A percentile compares a stretch with the other conserved stretches of the same genome.
These are phyloP conservation scores for Falco columbarius DNA, from an alignment of 2,797 vertebrate species.

Conservation along the genomic window DNA sequence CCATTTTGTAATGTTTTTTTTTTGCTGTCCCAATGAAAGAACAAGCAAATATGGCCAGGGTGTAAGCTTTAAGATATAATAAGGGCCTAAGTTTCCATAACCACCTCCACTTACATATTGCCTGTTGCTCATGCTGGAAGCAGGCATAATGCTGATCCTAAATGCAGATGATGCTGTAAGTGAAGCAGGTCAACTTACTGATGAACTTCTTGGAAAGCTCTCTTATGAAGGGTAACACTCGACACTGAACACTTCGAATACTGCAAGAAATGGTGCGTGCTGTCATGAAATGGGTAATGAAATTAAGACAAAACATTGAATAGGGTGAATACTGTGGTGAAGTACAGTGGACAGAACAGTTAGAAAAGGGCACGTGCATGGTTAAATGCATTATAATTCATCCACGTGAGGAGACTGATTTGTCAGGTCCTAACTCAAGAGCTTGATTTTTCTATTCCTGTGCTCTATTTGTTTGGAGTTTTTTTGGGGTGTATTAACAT, in stretches of 20 bases:
- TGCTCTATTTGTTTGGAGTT: neutral
- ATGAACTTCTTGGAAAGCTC: neutral
- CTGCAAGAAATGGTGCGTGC: neutral
- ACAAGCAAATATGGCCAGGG: neutral
- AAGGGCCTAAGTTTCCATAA: slow-evolving; percentile 4
- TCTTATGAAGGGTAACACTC: neutral
- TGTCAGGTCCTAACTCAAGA: neutral
- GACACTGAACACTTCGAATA: neutral
- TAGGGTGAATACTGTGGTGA: neutral
- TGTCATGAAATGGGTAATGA: neutral
- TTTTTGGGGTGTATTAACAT: fast-evolving
- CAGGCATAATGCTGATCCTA: neutral
- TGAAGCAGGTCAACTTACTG: neutral
- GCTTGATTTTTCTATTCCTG: neutral
- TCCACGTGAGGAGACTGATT: neutral
- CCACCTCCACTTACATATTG: neutral
- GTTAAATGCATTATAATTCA: neutral
- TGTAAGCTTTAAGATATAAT: neutral
- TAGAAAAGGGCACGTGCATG: neutral
- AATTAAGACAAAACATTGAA: neutral
- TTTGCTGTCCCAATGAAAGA: neutral
- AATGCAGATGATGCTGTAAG: neutral
- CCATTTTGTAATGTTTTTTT: neutral
- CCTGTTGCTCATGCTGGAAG: neutral
- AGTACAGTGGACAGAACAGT: neutral